Base-by-base conservation (phyloP, 2,888 invertebrate species). In the Cerceris rybyensis region DNA sequence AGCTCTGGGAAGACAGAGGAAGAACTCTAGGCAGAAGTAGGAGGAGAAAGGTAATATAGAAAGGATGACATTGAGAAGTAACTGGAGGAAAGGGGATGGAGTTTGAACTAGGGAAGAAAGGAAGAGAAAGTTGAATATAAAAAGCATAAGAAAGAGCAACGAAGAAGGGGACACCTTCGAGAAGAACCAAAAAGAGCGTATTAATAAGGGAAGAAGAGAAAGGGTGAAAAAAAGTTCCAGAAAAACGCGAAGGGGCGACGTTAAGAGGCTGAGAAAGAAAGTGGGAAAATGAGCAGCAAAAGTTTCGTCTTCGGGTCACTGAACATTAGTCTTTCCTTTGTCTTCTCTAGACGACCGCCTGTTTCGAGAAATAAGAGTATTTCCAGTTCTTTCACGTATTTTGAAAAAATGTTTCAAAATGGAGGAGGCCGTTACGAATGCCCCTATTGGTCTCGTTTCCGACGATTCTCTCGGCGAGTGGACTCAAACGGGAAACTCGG, bases 261-360 rank as follows among this genome's bases (percentile, higher is more conserved):
- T 17, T 16, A 57, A 54, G 70, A 70, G 70, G 66, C 0, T 70
- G 65, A 42, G 43, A 64, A 64, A 59, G 68, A 59, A 60, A 60
- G n/a, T 17, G 43, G 8, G 50, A 55, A 69, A 76, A 76, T 64
- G 76, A 75, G 75, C 75, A 76, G 49, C 52, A n/a, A 39, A 16
- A 55, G n/a, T 11, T 43, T 13, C 46, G 66, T 17, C 74, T 74
- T 42, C 60, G 11, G 68, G 63, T 64, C 68, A 76, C 68, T 59
- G 42, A 11, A 9, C 39, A 14, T 14, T 8, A 7, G 6, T 52
- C 14, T 17, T 28, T 16, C 55, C 28, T 16, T 7, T 17, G 50
- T 28, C 52, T 63, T 28, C 52, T 46, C 42, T 54, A 43, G 61
- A 58, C 52, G 60, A 39, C 52, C 52, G n/a, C 1, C 52, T 52